A percentile compares a stretch with the other conserved stretches of the same genome.
Evolutionary conservation across 2,113 vertebrate species (phyloP).

Genomic region (Hassar affinis): DNA sequence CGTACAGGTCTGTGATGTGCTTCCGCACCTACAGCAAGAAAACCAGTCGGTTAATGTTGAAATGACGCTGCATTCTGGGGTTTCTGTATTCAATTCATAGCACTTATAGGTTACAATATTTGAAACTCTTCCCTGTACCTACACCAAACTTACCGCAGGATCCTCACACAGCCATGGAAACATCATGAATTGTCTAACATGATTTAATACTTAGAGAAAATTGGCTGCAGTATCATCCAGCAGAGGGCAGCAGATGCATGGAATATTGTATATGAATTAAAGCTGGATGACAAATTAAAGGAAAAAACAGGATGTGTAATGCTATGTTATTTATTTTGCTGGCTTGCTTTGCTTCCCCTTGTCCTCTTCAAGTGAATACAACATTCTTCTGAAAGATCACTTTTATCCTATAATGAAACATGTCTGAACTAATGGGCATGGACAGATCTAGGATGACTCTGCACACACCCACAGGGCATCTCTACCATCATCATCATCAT

Average conservation of each 20-base stretch:
- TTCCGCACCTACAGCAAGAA: constrained; percentile 83
- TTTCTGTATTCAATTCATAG: neutral
- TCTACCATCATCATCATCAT: too few relatives aligned
- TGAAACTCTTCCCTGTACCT: neutral
- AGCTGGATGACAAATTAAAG: too few relatives aligned
- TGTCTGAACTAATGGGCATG: too few relatives aligned
- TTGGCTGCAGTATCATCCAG: constrained; percentile 20
- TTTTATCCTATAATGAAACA: too few relatives aligned
- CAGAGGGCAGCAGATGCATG: constrained; percentile 45
- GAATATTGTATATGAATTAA: neutral
- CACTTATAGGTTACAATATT: neutral
- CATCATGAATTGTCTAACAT: neutral
- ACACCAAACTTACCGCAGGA: neutral
- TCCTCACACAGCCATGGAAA: neutral
- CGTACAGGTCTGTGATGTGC: constrained; percentile 90
- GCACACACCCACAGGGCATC: too few relatives aligned
- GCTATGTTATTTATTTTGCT: too few relatives aligned
- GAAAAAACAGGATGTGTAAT: too few relatives aligned
- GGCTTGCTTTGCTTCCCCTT: too few relatives aligned
- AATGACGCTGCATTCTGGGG: neutral
- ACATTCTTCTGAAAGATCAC: too few relatives aligned
- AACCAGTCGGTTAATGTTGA: neutral
- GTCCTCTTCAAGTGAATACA: too few relatives aligned
- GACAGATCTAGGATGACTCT: too few relatives aligned
- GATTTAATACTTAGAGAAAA: neutral